Evolutionary conservation across 2,797 vertebrate species (phyloP).

Genomic region (Synanceia verrucosa): DNA sequence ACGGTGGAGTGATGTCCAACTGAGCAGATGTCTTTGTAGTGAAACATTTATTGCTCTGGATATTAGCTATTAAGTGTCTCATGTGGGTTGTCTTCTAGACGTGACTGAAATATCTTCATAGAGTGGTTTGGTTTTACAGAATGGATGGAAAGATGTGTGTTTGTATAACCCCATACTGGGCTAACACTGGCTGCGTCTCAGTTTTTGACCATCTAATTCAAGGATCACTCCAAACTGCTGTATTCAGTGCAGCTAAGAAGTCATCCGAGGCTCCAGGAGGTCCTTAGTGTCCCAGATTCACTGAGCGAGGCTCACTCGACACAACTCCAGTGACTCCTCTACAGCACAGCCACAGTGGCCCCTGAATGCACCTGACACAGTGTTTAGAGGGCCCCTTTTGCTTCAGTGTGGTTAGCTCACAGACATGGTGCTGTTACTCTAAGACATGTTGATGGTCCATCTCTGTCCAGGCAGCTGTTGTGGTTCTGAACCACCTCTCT

Average conservation of each 20-base stretch:
- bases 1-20: too few relatives aligned
- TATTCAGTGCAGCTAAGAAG: neutral
- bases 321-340: neutral
- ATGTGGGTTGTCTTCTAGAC: neutral
- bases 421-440: constrained; percentile 62
- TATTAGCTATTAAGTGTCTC: too few relatives aligned
- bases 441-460: constrained; percentile 48
- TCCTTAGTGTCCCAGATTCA: neutral
- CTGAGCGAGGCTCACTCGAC: neutral
- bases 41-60: neutral
- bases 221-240: neutral
- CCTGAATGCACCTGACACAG: neutral
- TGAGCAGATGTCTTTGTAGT: too few relatives aligned
- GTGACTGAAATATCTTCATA: neutral
- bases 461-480: constrained; percentile 64
- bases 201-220: neutral
- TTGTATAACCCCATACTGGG: neutral
- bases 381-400: neutral
- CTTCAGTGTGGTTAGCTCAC: constrained; percentile 16
- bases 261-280: neutral
- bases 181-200: neutral
- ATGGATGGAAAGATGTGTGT: neutral
- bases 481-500: constrained; percentile 63
- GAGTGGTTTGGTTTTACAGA: neutral
- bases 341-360: neutral